Evolutionary conservation across 2,888 invertebrate genomes (phyloP).

Genomic region (Dicycla oo): DNA sequence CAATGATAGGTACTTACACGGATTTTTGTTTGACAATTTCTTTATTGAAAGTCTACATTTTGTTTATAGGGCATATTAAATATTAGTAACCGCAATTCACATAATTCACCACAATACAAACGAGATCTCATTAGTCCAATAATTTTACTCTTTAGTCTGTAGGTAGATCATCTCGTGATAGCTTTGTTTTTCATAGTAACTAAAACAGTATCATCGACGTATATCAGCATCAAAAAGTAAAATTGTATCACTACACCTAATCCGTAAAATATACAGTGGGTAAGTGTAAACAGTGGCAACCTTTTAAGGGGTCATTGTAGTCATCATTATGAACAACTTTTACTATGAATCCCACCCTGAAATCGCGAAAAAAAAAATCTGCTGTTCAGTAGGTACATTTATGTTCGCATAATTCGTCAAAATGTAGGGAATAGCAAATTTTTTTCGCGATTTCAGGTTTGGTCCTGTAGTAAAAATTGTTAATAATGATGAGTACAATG

Average conservation of each 20-base stretch:
- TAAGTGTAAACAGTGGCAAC: no score
- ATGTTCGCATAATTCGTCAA: no score
- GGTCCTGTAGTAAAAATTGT: no score
- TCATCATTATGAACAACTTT: no score
- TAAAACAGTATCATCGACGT: background rate
- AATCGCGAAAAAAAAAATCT: no score
- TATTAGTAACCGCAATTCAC: background rate
- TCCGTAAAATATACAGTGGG: no score
- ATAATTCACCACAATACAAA: background rate
- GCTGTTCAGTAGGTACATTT: no score
- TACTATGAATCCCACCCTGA: no score
- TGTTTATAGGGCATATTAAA: background rate
- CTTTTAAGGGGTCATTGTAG: no score
- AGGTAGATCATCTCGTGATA: background rate
- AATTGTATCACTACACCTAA: background rate
- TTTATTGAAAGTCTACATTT: background rate
- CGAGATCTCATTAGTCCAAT: background rate
- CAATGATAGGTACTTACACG: background rate
- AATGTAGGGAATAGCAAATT: no score
- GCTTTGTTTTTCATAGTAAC: background rate
- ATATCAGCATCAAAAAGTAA: background rate
- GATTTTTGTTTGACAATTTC: background rate
- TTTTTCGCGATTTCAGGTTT: no score
- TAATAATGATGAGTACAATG: no score
- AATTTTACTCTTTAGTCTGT: background rate